Evolutionary conservation across 1,140 invertebrate species (phyloP), one percentile per base, ranked within the genome.

Genomic region (Chionoecetes opilio): DNA sequence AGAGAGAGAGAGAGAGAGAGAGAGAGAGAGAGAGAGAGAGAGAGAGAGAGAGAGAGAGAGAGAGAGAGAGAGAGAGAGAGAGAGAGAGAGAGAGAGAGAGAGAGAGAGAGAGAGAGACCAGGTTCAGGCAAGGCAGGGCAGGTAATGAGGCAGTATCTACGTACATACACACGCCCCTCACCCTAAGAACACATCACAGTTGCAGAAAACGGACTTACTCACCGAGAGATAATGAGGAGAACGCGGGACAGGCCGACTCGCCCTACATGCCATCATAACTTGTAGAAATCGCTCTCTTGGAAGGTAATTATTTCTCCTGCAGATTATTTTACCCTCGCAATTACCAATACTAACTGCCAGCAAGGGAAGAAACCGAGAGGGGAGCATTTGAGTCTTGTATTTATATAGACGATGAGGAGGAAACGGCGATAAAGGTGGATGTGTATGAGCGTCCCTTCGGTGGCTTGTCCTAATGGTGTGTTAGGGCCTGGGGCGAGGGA

Each of bases 251-350:
- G 63, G 63, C 63, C 63, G 63, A 26, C 21, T 17, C 63, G 63
- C 63, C 5, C 63, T 75, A 26, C 63, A 75, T n/a, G 63, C 63
- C 63, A 75, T 75, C 63, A 75, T 75, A 75, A 75, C 63, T 75
- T n/a, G 63, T n/a, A 75, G 63, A 75, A 75, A 75, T 75, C 63
- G 63, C 63, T 75, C 63, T 75, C 63, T 3, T n/a, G 63, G 63
- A 75, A 75, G 63, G n/a, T 75, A 75, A 75, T 75, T 75, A 75
- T 75, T 75, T 75, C 26, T 26, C 21, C 63, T 17, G 21, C 21
- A 75, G 63, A 75, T 75, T 75, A 75, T 75, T 75, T 75, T 75
- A 75, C 63, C 63, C 63, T 75, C 63, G 63, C 63, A 75, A 75
- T 75, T 75, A 75, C 63, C 63, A 75, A 75, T 75, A 75, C 63